Evolutionary conservation across 1,140 invertebrate genomes (phyloP).

Genomic region (Dinoponera quadriceps): DNA sequence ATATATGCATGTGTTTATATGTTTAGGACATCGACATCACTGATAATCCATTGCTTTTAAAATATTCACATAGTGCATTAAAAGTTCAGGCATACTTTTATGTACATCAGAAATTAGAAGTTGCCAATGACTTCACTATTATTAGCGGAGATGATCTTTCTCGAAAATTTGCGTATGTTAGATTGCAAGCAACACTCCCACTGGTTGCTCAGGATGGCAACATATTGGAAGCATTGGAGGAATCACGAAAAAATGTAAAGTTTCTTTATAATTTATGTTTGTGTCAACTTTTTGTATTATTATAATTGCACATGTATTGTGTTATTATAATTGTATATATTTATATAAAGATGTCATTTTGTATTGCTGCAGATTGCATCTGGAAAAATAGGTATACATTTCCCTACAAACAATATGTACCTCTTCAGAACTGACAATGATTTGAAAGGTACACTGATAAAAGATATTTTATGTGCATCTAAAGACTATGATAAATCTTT

Average conservation of each 20-base stretch:
- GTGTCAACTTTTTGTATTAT: conserved; percentile 2
- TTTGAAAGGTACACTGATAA: conserved; percentile 86
- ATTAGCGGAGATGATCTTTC: conserved; percentile 88
- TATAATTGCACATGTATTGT: conserved; percentile 11
- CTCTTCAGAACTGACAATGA: conserved; percentile 87
- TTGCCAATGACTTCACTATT: conserved; percentile 87
- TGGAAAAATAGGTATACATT: conserved; percentile 89
- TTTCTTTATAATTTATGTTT: conserved; percentile 23
- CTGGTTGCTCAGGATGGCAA: conserved; percentile 77
- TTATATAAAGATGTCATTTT: conserved; percentile 16
- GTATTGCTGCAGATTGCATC: conserved; percentile 85
- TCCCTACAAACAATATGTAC: conserved; percentile 87
- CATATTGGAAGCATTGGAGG: conserved; percentile 78
- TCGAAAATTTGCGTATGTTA: conserved; percentile 89
- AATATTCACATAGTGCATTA: conserved; percentile 86
- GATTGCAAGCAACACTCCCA: conserved; percentile 83
- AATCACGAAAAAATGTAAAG: conserved; percentile 82
- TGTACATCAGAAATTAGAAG: conserved; percentile 90
- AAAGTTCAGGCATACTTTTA: conserved; percentile 89
- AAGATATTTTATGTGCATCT: conserved; percentile 86
- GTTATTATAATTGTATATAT: no score
- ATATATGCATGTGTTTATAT: conserved; percentile 32
- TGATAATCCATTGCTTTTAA: conserved; percentile 90
- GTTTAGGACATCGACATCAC: conserved; percentile 90
- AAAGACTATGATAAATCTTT: conserved; percentile 77